Evolutionary conservation across 2,113 vertebrate species (phyloP).

Genomic region (Ophthalmolycus amberensis): DNA sequence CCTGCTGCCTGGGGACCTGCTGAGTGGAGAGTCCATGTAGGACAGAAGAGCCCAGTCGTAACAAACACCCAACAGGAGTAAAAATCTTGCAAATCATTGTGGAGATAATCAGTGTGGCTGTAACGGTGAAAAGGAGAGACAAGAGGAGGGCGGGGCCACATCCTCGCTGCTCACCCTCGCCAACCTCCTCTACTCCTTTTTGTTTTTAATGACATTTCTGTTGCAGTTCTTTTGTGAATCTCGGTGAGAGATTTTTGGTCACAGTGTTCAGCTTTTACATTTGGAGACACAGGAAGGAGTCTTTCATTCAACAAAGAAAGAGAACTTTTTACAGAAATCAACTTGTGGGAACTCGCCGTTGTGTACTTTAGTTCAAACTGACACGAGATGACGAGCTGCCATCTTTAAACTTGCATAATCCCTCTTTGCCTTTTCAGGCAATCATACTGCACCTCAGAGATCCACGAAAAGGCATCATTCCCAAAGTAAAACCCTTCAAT

Average conservation of each 20-base stretch:
- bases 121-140: conserved; percentile 64
- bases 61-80: conserved; percentile 76
- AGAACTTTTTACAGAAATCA: conserved; percentile 60
- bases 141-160: conserved; percentile 70
- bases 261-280: conserved; percentile 72
- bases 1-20: conserved; percentile 94
- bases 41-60: conserved; percentile 30
- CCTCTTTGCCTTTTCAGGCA: conserved; percentile 75
- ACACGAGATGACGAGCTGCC: conserved; percentile 76
- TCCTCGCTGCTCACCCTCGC: conserved; percentile 77
- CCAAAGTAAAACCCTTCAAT: conserved; percentile 75
- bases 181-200: conserved; percentile 67
- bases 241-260: conserved; percentile 66
- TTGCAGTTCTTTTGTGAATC: conserved; percentile 65
- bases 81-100: conserved; percentile 83
- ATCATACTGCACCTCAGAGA: conserved; percentile 81
- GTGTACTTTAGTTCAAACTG: conserved; percentile 75
- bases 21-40: conserved; percentile 96
- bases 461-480: conserved; percentile 80
- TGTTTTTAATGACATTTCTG: conserved; percentile 67
- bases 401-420: conserved; percentile 75
- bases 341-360: conserved; percentile 60
- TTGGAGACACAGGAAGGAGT: conserved; percentile 61
- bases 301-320: conserved; percentile 64
- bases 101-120: conserved; percentile 84